Base-by-base conservation (phyloP, 2,888 invertebrate genomes). In the Furcula furcula region DNA sequence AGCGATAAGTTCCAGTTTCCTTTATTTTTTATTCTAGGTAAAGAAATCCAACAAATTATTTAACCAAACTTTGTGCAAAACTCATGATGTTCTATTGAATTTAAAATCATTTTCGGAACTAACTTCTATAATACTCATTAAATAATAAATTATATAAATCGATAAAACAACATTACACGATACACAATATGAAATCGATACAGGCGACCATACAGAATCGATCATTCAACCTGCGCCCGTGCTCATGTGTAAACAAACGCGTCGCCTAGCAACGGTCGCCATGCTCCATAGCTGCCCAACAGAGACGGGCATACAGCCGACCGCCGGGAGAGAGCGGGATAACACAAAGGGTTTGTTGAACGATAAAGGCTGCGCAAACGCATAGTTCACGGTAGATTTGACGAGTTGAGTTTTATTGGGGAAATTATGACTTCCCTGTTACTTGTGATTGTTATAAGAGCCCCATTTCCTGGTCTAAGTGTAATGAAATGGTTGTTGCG, bases 361-460 rank as follows among this genome's bases (percentile, higher is more conserved):
- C 83, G 82, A 84, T 83, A 82, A 78, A 77, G 72, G 57, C 65
- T 67, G 68, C 61, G 68, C 58, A 30, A 35, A 63, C 65, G 65
- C 68, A 66, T 47, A 48, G 55, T 51, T 64, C 75, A 69, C 61
- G 76, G 62, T 65, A 48, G 52, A 65, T 59, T 66, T 63, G 55
- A 65, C 61, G 66, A 48, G 56, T 54, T 18, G 18, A 57, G 59
- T 77, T 78, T 77, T 79, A 79, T 76, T 72, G 64, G 64, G 52
- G 65, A 65, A 70, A 65, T 77, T 74, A 77, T 78, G 69, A 65
- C 76, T 80, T 72, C 72, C 68, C 65, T 61, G 44, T 52, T 40
- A 34, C 32, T 46, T 39, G 36, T 7, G 36, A 42, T 52, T 55
- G 51, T 57, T 50, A 41, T 51, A 58, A 55, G 44, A 55, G 35